These are phyloP conservation scores for Rana temporaria DNA, from an alignment of 2,113 vertebrate species.

Conservation along the genomic window DNA sequence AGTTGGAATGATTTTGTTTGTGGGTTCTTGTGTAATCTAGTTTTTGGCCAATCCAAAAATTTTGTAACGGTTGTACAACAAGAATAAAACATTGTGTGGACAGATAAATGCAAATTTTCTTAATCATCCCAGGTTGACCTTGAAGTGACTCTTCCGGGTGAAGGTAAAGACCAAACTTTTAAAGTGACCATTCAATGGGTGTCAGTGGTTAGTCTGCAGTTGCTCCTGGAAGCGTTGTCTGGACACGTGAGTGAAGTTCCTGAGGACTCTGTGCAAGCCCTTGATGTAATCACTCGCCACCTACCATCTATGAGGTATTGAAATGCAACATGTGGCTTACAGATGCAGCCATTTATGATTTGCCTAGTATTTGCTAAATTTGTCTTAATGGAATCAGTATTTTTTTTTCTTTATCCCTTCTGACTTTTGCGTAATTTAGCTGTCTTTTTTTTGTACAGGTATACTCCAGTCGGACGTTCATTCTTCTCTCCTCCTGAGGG, in stretches of 20 bases:
- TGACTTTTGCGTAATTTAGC: not conserved
- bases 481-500: constrained; percentile 98
- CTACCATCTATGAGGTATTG: constrained; percentile 96
- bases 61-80: too few relatives aligned
- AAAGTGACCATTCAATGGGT: constrained; percentile 99
- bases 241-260: constrained; percentile 97
- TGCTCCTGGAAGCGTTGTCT: constrained; percentile 93
- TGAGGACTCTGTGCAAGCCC: constrained; percentile 95
- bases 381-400: too few relatives aligned
- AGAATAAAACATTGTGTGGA: too few relatives aligned
- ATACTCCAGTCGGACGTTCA: constrained; percentile 96
- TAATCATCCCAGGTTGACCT: constrained; percentile 86
- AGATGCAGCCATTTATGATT: not conserved
- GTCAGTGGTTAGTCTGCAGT: constrained; percentile 95
- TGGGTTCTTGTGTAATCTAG: too few relatives aligned
- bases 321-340: not conserved
- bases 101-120: not conserved
- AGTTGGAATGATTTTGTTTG: too few relatives aligned
- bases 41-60: too few relatives aligned
- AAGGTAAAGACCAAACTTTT: constrained; percentile 98
- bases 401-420: too few relatives aligned
- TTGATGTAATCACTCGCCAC: constrained; percentile 96
- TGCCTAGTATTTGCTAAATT: not conserved
- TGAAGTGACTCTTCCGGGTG: constrained; percentile 96
- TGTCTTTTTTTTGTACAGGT: constrained; percentile 72